Base-by-base conservation (phyloP, 2,113 vertebrate genomes). In the Hystrix cristata region DNA sequence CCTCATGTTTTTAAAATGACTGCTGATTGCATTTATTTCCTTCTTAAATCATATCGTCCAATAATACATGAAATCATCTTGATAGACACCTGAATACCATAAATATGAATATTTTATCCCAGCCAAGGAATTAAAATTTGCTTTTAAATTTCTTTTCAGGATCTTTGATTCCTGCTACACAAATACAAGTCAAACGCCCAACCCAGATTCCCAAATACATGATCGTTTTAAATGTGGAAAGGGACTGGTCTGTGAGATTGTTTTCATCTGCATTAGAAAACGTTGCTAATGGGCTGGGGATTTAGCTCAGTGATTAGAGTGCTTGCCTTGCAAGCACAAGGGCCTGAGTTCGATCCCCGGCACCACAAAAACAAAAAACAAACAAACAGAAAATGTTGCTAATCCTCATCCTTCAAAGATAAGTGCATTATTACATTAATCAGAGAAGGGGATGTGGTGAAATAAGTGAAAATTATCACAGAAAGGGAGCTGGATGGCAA, bases 381-480 rank as follows among this genome's bases (percentile, higher is more conserved):
- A n/a, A n/a, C n/a, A n/a, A n/a, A n/a, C n/a, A 12, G 69, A 93
- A 97, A 97, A 96, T 80, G 87, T 92, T 86, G 55, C 85, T 82
- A 59, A 74, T 84, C 48, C 86, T 76, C 48, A 89, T 92, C 51
- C 82, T 71, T 95, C 95, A 96, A 97, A 95, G 92, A 96, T 62
- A 96, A 91, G 98, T 72, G n/a, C 90, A 98, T 98, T 97, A 94
- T 98, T 98, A 97, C 83, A 89, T 96, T 97, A 98, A 98, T 98
- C 78, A 27, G 95, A 43, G 29, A 71, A 90, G 96, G 65, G 92
- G 95, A 98, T 98, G 90, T 96, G 0, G 5, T 94, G 80, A 85
- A 98, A 98, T 96, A 90, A 98, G 97, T 98, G 97, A 97, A 98
- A 98, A 97, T 98, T 98, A 98, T 98, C 98, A 98, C 98, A 98